phyloP scores from a whole-genome alignment of 2,113 vertebrate species.

The Hiodon tergisus region DNA sequence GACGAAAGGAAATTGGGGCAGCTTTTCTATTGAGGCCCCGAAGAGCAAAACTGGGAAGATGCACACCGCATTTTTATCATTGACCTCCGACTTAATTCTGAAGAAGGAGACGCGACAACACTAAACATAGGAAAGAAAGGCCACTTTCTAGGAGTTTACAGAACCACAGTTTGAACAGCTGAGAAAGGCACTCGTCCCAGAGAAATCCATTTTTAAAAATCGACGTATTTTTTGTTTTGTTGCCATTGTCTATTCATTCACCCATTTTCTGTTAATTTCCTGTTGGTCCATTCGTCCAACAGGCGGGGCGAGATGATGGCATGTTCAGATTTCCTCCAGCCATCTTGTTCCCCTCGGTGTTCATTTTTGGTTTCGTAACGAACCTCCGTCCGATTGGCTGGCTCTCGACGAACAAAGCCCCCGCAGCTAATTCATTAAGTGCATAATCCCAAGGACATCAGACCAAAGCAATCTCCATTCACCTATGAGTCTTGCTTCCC shows the following conservation, averaged over 20 bases:
- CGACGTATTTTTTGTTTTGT: too few relatives aligned
- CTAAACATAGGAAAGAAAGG: not conserved
- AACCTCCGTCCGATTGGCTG: not conserved
- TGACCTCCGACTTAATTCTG: not conserved
- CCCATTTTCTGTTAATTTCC: not conserved
- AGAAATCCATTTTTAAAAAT: too few relatives aligned
- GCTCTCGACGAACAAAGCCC: not conserved
- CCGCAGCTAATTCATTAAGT: constrained; percentile 18
- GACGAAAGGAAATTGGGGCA: constrained; percentile 54
- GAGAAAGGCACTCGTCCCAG: too few relatives aligned
- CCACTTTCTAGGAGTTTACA: not conserved
- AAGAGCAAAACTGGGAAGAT: constrained; percentile 48
- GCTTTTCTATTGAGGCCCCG: constrained; percentile 48
- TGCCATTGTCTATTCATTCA: not conserved
- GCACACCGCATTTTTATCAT: constrained; percentile 22
- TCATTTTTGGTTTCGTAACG: not conserved
- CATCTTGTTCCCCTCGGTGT: not conserved
- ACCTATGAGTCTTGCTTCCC: not conserved
- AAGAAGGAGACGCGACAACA: not conserved
- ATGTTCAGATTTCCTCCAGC: not conserved
- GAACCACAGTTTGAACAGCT: not conserved
- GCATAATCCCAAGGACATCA: constrained; percentile 13
- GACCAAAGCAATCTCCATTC: constrained; percentile 2
- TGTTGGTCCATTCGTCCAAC: not conserved
- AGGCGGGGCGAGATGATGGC: not conserved